A percentile compares a stretch with the other conserved stretches of the same genome.
These are phyloP conservation scores for Geophilus truncorum DNA, from an alignment of 2,888 invertebrate genomes.

Conservation along the genomic window DNA sequence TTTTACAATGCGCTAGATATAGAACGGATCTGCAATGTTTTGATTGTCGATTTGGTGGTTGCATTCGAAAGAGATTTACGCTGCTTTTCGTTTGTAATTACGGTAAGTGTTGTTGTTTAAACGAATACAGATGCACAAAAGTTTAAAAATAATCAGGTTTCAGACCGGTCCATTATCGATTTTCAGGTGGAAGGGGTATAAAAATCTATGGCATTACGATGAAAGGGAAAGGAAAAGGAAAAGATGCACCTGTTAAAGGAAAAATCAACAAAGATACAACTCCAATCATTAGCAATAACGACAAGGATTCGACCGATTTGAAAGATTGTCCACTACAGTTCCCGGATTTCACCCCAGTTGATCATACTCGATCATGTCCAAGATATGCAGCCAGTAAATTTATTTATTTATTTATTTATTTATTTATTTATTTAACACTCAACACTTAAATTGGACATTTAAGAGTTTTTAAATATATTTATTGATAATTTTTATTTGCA, in stretches of 20 bases:
- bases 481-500: background rate
- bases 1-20: background rate
- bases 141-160: too few species aligned
- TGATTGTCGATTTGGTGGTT: too few species aligned
- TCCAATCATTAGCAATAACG: constrained; percentile 38
- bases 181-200: too few species aligned
- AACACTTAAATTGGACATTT: background rate
- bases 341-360: constrained; percentile 49
- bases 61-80: too few species aligned
- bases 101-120: too few species aligned
- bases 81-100: too few species aligned
- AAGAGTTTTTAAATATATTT: background rate
- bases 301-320: constrained; percentile 41
- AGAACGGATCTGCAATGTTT: too few species aligned
- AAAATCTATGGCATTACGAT: constrained; percentile 32
- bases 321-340: constrained; percentile 49
- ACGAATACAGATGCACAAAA: too few species aligned
- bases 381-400: constrained; percentile 53
- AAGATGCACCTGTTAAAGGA: constrained; percentile 37
- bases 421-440: background rate
- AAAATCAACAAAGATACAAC: constrained; percentile 40
- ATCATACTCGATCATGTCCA: constrained; percentile 52
- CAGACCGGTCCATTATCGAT: too few species aligned
- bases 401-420: constrained; percentile 22
- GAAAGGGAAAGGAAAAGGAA: constrained; percentile 40